phyloP scores from a whole-genome alignment of 2,797 vertebrate genomes.

The Oryzias sinensis region DNA sequence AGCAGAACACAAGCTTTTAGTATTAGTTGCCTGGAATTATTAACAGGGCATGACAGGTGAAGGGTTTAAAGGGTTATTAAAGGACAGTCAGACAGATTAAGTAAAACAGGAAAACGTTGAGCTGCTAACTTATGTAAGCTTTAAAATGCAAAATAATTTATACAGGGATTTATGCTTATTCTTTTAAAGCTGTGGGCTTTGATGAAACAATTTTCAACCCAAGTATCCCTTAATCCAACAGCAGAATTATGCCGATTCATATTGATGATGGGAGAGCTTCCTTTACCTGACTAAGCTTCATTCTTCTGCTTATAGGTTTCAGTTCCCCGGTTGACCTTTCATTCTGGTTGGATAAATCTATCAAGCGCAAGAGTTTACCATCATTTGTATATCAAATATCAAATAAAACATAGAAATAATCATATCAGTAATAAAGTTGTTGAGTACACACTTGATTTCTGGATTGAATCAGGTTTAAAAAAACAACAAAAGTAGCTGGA shows the following conservation, averaged over 20 bases:
- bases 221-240: constrained; percentile 5
- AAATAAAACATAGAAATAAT: no score
- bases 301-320: no score
- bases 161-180: constrained; percentile 16
- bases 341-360: no score
- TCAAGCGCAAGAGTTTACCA: no score
- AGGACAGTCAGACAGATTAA: constrained; percentile 53
- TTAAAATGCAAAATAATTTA: constrained; percentile 32
- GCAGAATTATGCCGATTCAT: constrained; percentile 8
- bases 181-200: constrained; percentile 10
- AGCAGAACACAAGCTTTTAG: constrained; percentile 10
- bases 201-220: neutral
- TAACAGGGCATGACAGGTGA: constrained; percentile 17
- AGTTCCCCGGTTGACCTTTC: no score
- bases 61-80: constrained; percentile 43
- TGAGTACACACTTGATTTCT: no score
- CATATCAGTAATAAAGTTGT: no score
- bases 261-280: constrained; percentile 4
- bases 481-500: no score
- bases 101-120: constrained; percentile 16
- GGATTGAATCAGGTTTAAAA: no score
- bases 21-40: constrained; percentile 45
- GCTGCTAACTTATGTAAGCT: constrained; percentile 31
- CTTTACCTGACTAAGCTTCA: constrained; percentile 2
- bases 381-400: no score